Base-by-base conservation (phyloP, 1,140 invertebrate genomes). In the Dryas iulia region DNA sequence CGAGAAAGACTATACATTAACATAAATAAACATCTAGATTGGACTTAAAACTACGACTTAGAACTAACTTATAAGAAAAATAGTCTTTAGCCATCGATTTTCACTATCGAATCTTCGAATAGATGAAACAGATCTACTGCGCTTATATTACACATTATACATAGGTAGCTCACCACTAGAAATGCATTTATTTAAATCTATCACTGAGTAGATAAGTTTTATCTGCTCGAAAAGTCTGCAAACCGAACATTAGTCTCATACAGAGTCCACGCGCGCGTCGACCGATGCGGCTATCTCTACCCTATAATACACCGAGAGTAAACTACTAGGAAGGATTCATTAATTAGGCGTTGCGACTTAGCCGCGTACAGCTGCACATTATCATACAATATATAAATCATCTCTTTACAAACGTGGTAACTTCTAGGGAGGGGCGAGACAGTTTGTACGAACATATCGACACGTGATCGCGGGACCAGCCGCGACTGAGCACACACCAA, bases 71-170 rank as follows among this genome's bases (percentile, higher is more conserved):
- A 91, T 54, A 78, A 78, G 73, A 74, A 82, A 89, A 82, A 81
- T 89, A 90, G 89, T 89, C 86, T 91, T 91, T 86, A 91, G 85
- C 84, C 81, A 87, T 86, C 86, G 87, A 87, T 88, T 89, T 87
- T 82, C 76, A 83, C 79, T 76, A 83, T 67, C 76, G 87, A 91
- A 72, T 90, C 89, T 91, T 91, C 89, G 89, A 91, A 91, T 83
- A 90, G 89, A 91, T 91, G 87, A 91, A 90, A 91, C 89, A 90
- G 86, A 91, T 91, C 89, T 89, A 90, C 87, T 82, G 69, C 79
- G 75, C 82, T 78, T 69, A 87, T 77, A 81, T 79, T 81, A 87
- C 80, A 87, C 78, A 78, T 86, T 87, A 84, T 86, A 74, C 74
- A 78, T 78, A 87, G 80, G 86, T 87, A 90, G 85, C 76, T 91